Evolutionary conservation across 1,140 invertebrate species (phyloP).

Genomic region (Daktulosphaira vitifoliae): DNA sequence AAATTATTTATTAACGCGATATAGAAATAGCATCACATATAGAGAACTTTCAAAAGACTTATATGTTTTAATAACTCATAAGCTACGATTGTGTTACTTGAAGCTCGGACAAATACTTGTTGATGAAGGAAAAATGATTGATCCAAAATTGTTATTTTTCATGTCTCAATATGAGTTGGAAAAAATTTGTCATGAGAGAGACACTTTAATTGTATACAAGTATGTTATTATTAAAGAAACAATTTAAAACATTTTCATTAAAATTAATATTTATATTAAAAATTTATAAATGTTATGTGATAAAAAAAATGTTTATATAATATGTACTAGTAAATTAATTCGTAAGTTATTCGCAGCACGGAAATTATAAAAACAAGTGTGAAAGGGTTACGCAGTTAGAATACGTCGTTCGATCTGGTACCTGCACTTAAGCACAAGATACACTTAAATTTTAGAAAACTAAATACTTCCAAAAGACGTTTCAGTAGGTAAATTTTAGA

Average conservation of each 20-base stretch:
- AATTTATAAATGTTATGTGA: too few relatives aligned
- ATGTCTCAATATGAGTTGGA: slow-evolving; percentile 59
- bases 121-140: slow-evolving; percentile 54
- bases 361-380: too few relatives aligned
- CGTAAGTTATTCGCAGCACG: too few relatives aligned
- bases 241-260: neutral
- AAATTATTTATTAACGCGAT: slow-evolving; percentile 50
- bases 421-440: too few relatives aligned
- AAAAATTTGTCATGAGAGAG: slow-evolving; percentile 46
- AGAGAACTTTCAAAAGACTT: slow-evolving; percentile 61
- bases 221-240: neutral
- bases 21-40: slow-evolving; percentile 51
- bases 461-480: too few relatives aligned
- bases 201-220: slow-evolving; percentile 45
- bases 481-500: too few relatives aligned
- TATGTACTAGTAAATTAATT: too few relatives aligned
- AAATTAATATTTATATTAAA: neutral
- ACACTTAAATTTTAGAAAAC: too few relatives aligned
- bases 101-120: slow-evolving; percentile 52
- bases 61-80: slow-evolving; percentile 51
- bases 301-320: too few relatives aligned
- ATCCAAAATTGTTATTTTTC: slow-evolving; percentile 58
- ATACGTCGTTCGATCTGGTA: too few relatives aligned
- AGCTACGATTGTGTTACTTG: slow-evolving; percentile 52
- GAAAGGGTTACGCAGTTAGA: too few relatives aligned